These are phyloP conservation scores for Sandelia bainsii DNA, from an alignment of 2,797 vertebrate genomes.

Conservation along the genomic window DNA sequence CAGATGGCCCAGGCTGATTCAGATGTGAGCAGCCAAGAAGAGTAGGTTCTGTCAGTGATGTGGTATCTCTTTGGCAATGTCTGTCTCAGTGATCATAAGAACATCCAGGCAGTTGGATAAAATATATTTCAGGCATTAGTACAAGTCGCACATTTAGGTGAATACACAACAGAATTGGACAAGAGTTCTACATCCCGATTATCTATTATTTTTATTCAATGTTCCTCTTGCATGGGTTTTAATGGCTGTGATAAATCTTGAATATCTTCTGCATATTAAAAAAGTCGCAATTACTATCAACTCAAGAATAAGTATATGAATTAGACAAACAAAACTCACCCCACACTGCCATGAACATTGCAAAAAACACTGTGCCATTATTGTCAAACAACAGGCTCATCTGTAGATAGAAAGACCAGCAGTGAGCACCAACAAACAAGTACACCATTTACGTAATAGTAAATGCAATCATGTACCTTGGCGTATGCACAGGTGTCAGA, in stretches of 20 bases:
- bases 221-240: neutral
- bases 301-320: neutral
- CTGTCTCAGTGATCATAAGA: constrained; percentile 32
- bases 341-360: constrained; percentile 96
- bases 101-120: constrained; percentile 40
- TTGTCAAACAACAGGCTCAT: constrained; percentile 95
- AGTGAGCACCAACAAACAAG: constrained; percentile 16
- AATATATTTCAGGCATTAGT: constrained; percentile 29
- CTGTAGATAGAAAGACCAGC: constrained; percentile 72
- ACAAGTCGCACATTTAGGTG: neutral
- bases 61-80: constrained; percentile 62
- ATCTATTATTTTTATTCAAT: constrained; percentile 1
- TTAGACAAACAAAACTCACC: constrained; percentile 86
- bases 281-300: neutral
- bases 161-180: constrained; percentile 16
- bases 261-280: neutral
- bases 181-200: neutral
- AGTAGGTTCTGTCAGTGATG: constrained; percentile 57
- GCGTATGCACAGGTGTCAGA: constrained; percentile 92
- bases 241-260: neutral
- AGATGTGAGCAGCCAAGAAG: constrained; percentile 42
- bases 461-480: constrained; percentile 84
- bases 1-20: constrained; percentile 67
- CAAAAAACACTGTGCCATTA: constrained; percentile 91
- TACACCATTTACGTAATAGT: neutral